Evolutionary conservation across 2,888 invertebrate genomes (phyloP).

Genomic region (Schizotus pectinicornis): DNA sequence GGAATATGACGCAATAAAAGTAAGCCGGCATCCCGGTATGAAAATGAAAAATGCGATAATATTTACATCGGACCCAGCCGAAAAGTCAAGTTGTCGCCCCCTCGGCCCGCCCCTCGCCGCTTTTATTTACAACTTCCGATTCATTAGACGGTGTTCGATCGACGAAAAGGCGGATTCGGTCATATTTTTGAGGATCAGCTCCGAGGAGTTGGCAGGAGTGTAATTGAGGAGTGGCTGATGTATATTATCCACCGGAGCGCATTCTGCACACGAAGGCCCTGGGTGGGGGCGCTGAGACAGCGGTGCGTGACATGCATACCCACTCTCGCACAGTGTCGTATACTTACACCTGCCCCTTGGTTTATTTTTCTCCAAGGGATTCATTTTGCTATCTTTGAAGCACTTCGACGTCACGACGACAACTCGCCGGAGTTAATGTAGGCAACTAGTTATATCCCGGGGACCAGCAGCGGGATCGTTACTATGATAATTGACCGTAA

Average conservation of each 20-base stretch:
- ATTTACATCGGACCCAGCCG: slow-evolving; percentile 4
- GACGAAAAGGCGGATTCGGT: slow-evolving; percentile 1
- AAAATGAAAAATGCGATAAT: slow-evolving; percentile 20
- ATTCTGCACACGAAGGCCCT: slow-evolving; percentile 48
- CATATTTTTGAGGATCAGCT: slow-evolving; percentile 20
- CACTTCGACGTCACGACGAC: not conserved
- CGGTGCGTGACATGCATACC: slow-evolving; percentile 48
- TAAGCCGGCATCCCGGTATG: slow-evolving; percentile 13
- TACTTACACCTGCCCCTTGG: slow-evolving; percentile 20
- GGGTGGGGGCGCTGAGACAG: slow-evolving; percentile 50
- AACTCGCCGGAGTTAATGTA: slow-evolving; percentile 1
- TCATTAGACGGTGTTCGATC: not conserved
- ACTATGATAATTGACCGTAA: too few species aligned
- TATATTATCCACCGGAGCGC: slow-evolving; percentile 39
- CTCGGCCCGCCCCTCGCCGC: not conserved
- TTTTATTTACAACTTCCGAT: not conserved
- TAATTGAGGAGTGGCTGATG: slow-evolving; percentile 41
- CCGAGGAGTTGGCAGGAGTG: slow-evolving; percentile 16
- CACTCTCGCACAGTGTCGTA: slow-evolving; percentile 17
- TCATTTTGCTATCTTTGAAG: not conserved
- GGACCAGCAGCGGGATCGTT: too few species aligned
- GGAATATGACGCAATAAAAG: slow-evolving; percentile 20
- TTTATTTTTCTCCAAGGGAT: slow-evolving; percentile 11
- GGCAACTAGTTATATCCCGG: slow-evolving; percentile 8
- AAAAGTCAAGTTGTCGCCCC: not conserved